Evolutionary conservation across 2,797 vertebrate species (phyloP), one percentile per base, ranked within the genome.

Genomic region (Anniella stebbinsi): DNA sequence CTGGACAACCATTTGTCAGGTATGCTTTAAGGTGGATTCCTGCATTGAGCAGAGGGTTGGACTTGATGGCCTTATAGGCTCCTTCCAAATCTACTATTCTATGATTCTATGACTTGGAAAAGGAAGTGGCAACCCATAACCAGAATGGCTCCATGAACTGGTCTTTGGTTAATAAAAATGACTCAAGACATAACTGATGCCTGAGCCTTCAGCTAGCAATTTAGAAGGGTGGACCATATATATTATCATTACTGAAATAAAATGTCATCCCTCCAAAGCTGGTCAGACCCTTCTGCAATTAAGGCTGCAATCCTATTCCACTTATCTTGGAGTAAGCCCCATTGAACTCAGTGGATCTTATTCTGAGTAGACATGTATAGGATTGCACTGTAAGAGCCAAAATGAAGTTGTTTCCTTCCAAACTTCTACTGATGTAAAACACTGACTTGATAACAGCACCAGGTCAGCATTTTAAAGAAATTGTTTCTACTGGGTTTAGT

Each of bases 201-300:
- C 51, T 67, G 9, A 90, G 84, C 21, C 87, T 10, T 12, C 88
- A 92, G 48, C 0, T 4, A 48, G 3, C 2, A 12, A 41, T 88
- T 85, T 48, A 75, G 33, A 17, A 0, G 0, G 67, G 38, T 15
- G 4, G 81, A 80, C 48, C 0, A 9, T 87, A 57, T 86, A 45
- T 5, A 9, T 48, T 75, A 15, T 2, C 84, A 5, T 0, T 11
- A 6, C 36, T 15, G 67, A 63, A 73, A 10, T 69, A 70, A 91
- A 41, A 38, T 6, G 0, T 0, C 0, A 63, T 1, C 66, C 48
- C 77, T 57, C 17, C 0, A n/a, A n/a, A 9, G 54, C 67, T 83
- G 17, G 2, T 0, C 28, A 41, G 28, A 54, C 36, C 66, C 30
- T 45, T 2, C 51, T 23, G 54, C n/a, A 17, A 63, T 60, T 13